These are phyloP conservation scores for Leucoptera coffeella DNA, from an alignment of 2,888 invertebrate species.

Conservation along the genomic window DNA sequence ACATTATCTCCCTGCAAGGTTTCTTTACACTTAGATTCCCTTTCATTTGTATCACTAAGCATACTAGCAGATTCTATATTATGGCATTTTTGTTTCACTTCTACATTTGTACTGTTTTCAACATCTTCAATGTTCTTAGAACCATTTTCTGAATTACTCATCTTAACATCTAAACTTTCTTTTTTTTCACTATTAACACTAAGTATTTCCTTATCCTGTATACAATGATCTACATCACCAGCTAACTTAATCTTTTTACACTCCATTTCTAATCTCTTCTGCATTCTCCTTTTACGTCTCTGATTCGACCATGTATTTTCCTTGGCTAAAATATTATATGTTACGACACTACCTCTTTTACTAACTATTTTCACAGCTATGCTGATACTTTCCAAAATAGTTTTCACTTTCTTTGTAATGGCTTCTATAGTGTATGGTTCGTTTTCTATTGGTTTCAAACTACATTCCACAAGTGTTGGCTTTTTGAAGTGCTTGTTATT, in stretches of 20 bases:
- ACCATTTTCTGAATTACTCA: too few species aligned
- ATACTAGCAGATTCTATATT: too few species aligned
- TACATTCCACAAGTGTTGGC: slow-evolving; percentile 17
- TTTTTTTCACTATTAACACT: too few species aligned
- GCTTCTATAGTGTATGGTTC: slow-evolving; percentile 15
- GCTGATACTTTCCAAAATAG: slow-evolving; percentile 16
- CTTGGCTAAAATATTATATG: slow-evolving; percentile 53
- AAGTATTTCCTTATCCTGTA: too few species aligned
- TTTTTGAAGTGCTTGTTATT: slow-evolving; percentile 29
- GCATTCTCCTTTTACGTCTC: slow-evolving; percentile 62
- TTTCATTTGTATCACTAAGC: too few species aligned
- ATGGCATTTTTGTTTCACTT: too few species aligned
- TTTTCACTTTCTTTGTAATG: slow-evolving; percentile 18
- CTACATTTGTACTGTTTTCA: too few species aligned
- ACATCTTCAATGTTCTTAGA: too few species aligned
- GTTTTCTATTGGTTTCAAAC: slow-evolving; percentile 18
- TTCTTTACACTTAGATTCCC: too few species aligned
- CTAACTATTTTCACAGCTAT: slow-evolving; percentile 22
- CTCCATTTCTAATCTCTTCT: slow-evolving; percentile 18
- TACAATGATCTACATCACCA: too few species aligned
- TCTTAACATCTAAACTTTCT: too few species aligned
- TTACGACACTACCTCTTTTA: slow-evolving; percentile 19
- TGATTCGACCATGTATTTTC: slow-evolving; percentile 79
- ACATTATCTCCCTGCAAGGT: too few species aligned
- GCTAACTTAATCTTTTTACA: slow-evolving; percentile 5